Evolutionary conservation across 2,797 vertebrate genomes (phyloP).

Genomic region (Silurus lanzhouensis): DNA sequence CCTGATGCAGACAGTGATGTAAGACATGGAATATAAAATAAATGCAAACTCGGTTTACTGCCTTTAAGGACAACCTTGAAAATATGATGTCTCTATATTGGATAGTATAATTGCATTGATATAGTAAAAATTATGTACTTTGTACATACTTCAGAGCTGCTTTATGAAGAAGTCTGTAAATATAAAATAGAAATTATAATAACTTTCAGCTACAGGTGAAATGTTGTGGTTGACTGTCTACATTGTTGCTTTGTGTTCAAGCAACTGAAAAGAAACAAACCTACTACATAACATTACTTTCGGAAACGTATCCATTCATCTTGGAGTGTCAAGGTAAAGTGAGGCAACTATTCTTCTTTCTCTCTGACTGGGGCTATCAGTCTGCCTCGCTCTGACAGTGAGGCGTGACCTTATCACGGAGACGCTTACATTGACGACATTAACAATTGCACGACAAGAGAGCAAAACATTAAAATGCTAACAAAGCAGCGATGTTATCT

Average conservation of each 20-base stretch:
- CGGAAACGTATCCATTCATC: constrained; percentile 25
- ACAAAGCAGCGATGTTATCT: constrained; percentile 73
- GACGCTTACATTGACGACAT: constrained; percentile 59
- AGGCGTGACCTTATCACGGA: constrained; percentile 64
- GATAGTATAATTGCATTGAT: not conserved
- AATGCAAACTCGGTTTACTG: not conserved
- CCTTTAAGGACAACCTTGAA: not conserved
- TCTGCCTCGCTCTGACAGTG: constrained; percentile 51
- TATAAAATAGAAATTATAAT: not conserved
- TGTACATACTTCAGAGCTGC: not conserved
- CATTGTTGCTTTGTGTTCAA: constrained; percentile 1
- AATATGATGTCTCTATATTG: not conserved
- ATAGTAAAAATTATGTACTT: not conserved
- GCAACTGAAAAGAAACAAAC: not conserved
- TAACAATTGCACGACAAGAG: constrained; percentile 62
- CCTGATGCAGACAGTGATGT: not conserved
- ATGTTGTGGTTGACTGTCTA: not conserved
- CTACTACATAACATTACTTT: not conserved
- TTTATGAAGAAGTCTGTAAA: not conserved
- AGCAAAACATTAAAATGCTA: constrained; percentile 62
- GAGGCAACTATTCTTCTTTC: constrained; percentile 38
- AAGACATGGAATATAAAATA: not conserved
- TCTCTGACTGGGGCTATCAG: constrained; percentile 32
- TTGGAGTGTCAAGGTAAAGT: constrained; percentile 4
- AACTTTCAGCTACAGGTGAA: not conserved